Evolutionary conservation across 2,888 invertebrate species (phyloP).

Genomic region (Clivina fossor): DNA sequence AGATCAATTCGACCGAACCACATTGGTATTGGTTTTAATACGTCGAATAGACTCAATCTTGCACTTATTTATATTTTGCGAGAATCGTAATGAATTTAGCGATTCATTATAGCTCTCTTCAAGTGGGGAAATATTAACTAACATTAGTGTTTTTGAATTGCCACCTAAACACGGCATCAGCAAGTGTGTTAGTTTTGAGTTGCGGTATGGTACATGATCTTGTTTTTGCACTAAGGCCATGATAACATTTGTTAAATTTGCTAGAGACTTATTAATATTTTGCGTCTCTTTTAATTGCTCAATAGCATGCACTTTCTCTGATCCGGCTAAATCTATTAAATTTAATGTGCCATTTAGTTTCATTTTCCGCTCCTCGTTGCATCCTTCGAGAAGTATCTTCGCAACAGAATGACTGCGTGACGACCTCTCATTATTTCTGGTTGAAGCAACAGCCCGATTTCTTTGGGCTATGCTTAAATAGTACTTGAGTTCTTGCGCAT

Average conservation of each 20-base stretch:
- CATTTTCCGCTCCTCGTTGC: slow-evolving; percentile 63
- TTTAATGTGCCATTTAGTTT: slow-evolving; percentile 71
- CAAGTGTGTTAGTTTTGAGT: slow-evolving; percentile 86
- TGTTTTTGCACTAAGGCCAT: slow-evolving; percentile 81
- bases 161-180: slow-evolving; percentile 88
- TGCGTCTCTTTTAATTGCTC: slow-evolving; percentile 79
- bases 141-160: slow-evolving; percentile 91
- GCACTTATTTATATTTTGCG: slow-evolving; percentile 82
- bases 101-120: slow-evolving; percentile 83
- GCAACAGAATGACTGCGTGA: slow-evolving; percentile 58
- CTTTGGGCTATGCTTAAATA: slow-evolving; percentile 74
- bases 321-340: slow-evolving; percentile 86
- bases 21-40: too few relatives aligned
- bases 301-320: slow-evolving; percentile 69
- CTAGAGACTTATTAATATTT: slow-evolving; percentile 80
- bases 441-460: slow-evolving; percentile 69
- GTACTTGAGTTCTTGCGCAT: slow-evolving; percentile 66
- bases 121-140: slow-evolving; percentile 85
- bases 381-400: slow-evolving; percentile 67
- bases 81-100: slow-evolving; percentile 86
- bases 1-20: too few relatives aligned
- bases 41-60: slow-evolving; percentile 73
- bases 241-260: slow-evolving; percentile 80
- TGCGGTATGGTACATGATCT: slow-evolving; percentile 83
- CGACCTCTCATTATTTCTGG: slow-evolving; percentile 61